A percentile compares a stretch with the other conserved stretches of the same genome.
Evolutionary conservation across 1,140 invertebrate species (phyloP).

Genomic region (Hyles euphorbiae): DNA sequence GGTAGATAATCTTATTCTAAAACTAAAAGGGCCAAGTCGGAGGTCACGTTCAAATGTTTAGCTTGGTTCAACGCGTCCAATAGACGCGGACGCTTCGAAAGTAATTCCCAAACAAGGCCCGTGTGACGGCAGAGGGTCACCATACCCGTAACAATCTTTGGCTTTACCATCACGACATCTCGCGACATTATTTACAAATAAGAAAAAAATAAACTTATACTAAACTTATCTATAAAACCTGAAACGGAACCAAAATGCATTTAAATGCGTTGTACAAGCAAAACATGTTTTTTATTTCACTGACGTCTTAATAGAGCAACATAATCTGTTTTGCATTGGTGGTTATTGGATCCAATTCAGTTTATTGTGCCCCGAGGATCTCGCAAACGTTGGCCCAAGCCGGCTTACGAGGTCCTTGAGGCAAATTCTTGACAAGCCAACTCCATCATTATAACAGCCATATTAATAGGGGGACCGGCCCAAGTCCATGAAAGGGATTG

Average conservation of each 20-base stretch:
- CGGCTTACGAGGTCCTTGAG: too few relatives aligned
- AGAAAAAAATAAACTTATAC: conserved; percentile 34
- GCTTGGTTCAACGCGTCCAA: background rate
- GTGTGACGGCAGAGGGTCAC: conserved; percentile 75
- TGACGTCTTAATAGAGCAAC: conserved; percentile 10
- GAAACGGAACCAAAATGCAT: conserved; percentile 39
- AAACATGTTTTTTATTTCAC: conserved; percentile 12
- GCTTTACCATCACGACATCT: conserved; percentile 74
- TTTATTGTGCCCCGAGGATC: conserved; percentile 10
- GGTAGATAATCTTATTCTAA: conserved; percentile 73
- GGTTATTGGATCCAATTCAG: conserved; percentile 23
- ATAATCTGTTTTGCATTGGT: conserved; percentile 14
- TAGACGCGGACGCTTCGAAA: conserved; percentile 28
- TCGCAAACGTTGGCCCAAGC: conserved; percentile 4
- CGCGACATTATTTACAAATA: conserved; percentile 59
- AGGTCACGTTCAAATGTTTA: conserved; percentile 34
- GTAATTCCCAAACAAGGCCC: conserved; percentile 42
- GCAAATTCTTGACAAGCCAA: too few relatives aligned
- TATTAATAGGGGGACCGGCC: conserved; percentile 44
- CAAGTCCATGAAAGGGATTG: conserved; percentile 40
- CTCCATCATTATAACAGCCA: conserved; percentile 28
- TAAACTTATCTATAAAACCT: conserved; percentile 29
- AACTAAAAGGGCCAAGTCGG: conserved; percentile 52
- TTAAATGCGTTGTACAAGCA: conserved; percentile 51
- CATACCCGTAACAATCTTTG: conserved; percentile 76